phyloP scores from a whole-genome alignment of 1,140 invertebrate species.

The Drosophila aff. region DNA sequence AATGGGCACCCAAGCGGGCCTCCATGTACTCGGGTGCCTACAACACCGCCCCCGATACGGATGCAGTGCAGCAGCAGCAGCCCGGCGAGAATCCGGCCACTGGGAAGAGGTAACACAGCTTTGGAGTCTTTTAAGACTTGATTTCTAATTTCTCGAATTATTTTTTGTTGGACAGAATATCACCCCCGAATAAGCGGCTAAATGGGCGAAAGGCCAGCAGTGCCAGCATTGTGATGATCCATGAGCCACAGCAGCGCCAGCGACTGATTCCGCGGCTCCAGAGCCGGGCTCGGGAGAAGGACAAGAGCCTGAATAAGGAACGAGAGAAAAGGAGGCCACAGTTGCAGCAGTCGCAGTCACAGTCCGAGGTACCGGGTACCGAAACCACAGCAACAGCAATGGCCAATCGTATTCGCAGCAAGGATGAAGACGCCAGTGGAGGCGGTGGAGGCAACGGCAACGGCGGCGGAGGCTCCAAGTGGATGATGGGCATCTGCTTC shows the following conservation, averaged over 20 bases:
- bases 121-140: fast-evolving
- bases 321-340: not conserved
- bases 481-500: slow-evolving; percentile 81
- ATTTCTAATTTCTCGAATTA: too few relatives aligned
- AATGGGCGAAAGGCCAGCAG: slow-evolving; percentile 58
- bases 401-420: slow-evolving; percentile 49
- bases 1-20: slow-evolving; percentile 85
- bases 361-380: slow-evolving; percentile 10
- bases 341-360: not conserved
- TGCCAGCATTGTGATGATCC: slow-evolving; percentile 65
- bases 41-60: slow-evolving; percentile 80
- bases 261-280: slow-evolving; percentile 48
- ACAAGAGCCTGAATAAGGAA: slow-evolving; percentile 6
- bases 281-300: slow-evolving; percentile 31
- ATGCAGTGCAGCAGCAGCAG: slow-evolving; percentile 58
- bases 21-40: slow-evolving; percentile 85
- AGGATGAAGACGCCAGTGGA: slow-evolving; percentile 23
- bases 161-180: slow-evolving; percentile 30
- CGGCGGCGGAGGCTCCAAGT: slow-evolving; percentile 46
- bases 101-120: slow-evolving; percentile 54
- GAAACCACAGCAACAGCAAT: not conserved
- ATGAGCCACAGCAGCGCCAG: slow-evolving; percentile 61
- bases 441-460: not conserved
- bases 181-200: slow-evolving; percentile 52
- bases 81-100: slow-evolving; percentile 37